These are phyloP conservation scores for Rhagophthalmus giganteus DNA, from an alignment of 2,888 invertebrate species.

Conservation along the genomic window DNA sequence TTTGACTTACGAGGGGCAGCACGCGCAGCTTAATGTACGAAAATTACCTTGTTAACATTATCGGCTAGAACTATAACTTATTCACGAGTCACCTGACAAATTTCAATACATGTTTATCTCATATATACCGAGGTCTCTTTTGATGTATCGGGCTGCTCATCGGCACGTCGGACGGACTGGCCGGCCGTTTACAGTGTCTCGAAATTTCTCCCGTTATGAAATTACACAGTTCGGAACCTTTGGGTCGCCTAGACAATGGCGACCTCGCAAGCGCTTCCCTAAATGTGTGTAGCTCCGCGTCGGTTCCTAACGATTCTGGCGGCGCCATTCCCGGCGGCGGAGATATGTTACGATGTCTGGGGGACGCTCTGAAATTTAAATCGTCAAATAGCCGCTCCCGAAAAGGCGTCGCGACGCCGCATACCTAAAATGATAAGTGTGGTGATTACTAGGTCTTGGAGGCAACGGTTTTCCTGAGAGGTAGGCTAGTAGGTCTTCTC, in stretches of 20 bases:
- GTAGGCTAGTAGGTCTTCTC: conserved; percentile 77
- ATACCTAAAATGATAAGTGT: conserved; percentile 44
- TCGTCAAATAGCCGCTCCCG: neutral
- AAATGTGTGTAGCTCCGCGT: conserved; percentile 71
- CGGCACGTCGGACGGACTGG: conserved; percentile 70
- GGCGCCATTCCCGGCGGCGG: conserved; percentile 52
- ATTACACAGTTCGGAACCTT: conserved; percentile 66
- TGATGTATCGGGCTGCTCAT: conserved; percentile 78
- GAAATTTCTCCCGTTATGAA: conserved; percentile 75
- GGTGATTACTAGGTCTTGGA: conserved; percentile 57
- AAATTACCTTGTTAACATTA: too few species aligned
- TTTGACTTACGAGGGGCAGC: too few species aligned
- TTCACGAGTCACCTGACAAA: conserved; percentile 15
- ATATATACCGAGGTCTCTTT: conserved; percentile 74
- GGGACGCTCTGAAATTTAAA: conserved; percentile 53
- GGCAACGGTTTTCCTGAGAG: conserved; percentile 73
- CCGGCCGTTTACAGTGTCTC: conserved; percentile 71
- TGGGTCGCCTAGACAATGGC: conserved; percentile 53
- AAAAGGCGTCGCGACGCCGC: too few species aligned
- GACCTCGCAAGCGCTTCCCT: conserved; percentile 71
- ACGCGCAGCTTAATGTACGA: too few species aligned
- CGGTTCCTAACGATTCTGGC: conserved; percentile 49
- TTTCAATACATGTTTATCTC: conserved; percentile 47
- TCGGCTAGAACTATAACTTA: conserved; percentile 12
- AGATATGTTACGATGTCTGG: conserved; percentile 59